phyloP scores from a whole-genome alignment of 1,140 invertebrate species.

The Heterodera schachtii region DNA sequence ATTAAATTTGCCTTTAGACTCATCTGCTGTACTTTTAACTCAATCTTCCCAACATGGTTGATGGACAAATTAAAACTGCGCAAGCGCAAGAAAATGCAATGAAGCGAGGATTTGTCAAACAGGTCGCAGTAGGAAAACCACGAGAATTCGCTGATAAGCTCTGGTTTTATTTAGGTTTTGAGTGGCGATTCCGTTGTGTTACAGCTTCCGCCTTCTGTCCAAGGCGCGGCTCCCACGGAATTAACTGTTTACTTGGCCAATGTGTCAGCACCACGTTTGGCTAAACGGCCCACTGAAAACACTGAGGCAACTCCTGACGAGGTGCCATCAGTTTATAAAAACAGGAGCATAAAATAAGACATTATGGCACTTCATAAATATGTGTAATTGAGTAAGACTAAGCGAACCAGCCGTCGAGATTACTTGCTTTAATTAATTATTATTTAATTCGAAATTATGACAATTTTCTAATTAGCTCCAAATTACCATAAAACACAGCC shows the following conservation, averaged over 20 bases:
- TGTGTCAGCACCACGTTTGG: slow-evolving; percentile 87
- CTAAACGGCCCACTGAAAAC: slow-evolving; percentile 73
- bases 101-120: slow-evolving; percentile 53
- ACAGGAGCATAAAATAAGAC: too few species aligned
- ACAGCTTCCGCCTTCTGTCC: slow-evolving; percentile 72
- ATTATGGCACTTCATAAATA: too few species aligned
- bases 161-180: slow-evolving; percentile 72
- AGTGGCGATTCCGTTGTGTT: slow-evolving; percentile 88
- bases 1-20: background rate
- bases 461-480: too few species aligned
- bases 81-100: slow-evolving; percentile 22
- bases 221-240: slow-evolving; percentile 83
- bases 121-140: slow-evolving; percentile 25
- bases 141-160: background rate
- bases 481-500: slow-evolving; percentile 68
- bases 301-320: slow-evolving; percentile 67
- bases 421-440: too few species aligned
- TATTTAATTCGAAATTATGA: too few species aligned
- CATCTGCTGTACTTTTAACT: background rate
- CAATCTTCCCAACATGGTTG: slow-evolving; percentile 5
- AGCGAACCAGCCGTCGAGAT: too few species aligned
- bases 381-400: too few species aligned
- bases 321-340: background rate
- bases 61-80: background rate
- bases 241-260: slow-evolving; percentile 85